phyloP scores from a whole-genome alignment of 2,113 vertebrate species.

The Zosterops japonicus region DNA sequence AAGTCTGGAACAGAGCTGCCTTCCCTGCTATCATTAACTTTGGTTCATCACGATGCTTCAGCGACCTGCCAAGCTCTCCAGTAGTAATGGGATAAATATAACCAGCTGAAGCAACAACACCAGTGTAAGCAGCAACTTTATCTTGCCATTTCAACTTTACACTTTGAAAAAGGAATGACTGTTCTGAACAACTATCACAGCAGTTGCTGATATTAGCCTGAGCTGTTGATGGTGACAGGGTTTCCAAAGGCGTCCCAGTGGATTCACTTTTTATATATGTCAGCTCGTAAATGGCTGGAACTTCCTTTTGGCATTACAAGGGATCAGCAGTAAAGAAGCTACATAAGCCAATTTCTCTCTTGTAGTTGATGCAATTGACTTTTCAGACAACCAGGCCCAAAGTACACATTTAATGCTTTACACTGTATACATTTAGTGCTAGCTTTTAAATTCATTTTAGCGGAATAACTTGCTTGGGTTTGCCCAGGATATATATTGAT shows the following conservation, averaged over 20 bases:
- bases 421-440: not conserved
- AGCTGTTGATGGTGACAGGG: not conserved
- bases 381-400: not conserved
- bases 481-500: not conserved
- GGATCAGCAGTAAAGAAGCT: not conserved
- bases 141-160: slow-evolving; percentile 22
- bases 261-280: not conserved
- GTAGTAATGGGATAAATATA: slow-evolving; percentile 62
- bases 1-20: slow-evolving; percentile 19
- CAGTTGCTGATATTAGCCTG: not conserved
- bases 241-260: not conserved
- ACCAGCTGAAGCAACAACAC: not conserved
- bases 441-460: not conserved
- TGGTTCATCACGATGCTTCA: slow-evolving; percentile 30
- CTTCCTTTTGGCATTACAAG: slow-evolving; percentile 39
- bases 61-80: slow-evolving; percentile 11
- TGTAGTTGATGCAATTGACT: not conserved
- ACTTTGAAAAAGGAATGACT: not conserved
- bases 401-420: not conserved
- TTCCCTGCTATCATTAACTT: slow-evolving; percentile 35
- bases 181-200: not conserved
- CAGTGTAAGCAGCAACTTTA: slow-evolving; percentile 4
- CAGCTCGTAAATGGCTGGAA: not conserved
- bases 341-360: not conserved
- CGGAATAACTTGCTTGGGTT: not conserved